phyloP scores from a whole-genome alignment of 1,140 invertebrate genomes.

The Drosophila tsacasi region DNA sequence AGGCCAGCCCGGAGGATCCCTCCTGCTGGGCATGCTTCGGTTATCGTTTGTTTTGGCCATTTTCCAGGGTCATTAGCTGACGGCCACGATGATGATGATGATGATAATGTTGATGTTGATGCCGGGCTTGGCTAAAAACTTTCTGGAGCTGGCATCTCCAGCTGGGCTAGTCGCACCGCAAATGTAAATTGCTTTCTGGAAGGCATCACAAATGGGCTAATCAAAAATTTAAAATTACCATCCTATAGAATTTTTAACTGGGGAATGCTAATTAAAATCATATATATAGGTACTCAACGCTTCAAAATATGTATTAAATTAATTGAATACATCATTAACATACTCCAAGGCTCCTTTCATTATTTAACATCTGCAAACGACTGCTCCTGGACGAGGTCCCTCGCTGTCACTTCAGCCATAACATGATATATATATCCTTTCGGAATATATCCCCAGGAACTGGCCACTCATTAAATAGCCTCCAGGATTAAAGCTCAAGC shows the following conservation, averaged over 20 bases:
- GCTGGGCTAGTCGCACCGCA: constrained; percentile 17
- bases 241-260: not conserved
- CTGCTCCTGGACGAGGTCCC: not conserved
- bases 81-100: constrained; percentile 20
- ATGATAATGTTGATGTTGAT: constrained; percentile 5
- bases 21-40: constrained; percentile 36
- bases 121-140: not conserved
- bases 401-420: not conserved
- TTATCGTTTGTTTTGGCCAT: constrained; percentile 58
- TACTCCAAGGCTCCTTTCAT: not conserved
- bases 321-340: not conserved
- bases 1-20: constrained; percentile 2
- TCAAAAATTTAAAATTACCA: not conserved
- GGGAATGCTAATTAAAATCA: not conserved
- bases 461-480: constrained; percentile 59
- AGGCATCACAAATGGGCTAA: not conserved
- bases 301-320: not conserved
- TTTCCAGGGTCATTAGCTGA: constrained; percentile 56
- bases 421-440: not conserved
- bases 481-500: constrained; percentile 37
- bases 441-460: constrained; percentile 9
- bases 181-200: constrained; percentile 30
- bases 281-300: not conserved
- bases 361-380: not conserved
- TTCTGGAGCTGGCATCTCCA: constrained; percentile 24